Evolutionary conservation across 2,113 vertebrate genomes (phyloP), one percentile per base, ranked within the genome.

Genomic region (Ornithorhynchus anatinus): DNA sequence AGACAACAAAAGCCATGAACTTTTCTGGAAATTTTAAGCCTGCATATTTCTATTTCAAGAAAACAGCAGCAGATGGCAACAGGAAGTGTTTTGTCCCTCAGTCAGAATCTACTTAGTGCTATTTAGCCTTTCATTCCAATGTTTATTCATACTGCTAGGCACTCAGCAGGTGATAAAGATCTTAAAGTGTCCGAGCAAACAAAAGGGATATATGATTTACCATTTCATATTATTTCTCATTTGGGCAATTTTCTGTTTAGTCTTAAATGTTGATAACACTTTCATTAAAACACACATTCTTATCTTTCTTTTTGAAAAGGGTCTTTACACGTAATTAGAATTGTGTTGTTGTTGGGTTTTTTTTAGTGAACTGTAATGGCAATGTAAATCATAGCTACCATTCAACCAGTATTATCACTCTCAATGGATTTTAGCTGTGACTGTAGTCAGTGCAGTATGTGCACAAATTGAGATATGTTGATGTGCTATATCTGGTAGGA

Each of bases 1-100:
- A 3, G 0, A 22, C 37, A 80, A 73, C 23, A 61, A 63, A 19
- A 68, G 67, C 79, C 11, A 8, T 36, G 27, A 56, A 1, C 2
- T 50, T 66, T 65, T 68, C 60, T 47, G 43, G 14, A 48, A 60
- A 67, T 37, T 32, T 58, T 7, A 56, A 31, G 40, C 0, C 1
- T 39, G 32, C 10, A 15, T 2, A 2, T 20, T 77, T 79, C 58
- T 70, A 52, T 72, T 59, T 72, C 56, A 88, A 68, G 61, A 75
- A 36, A 36, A 52, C 13, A 52, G 48, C 25, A 74, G 39, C n/a
- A 39, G 29, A 37, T 23, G 48, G 29, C 25, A 10, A 19, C 0
- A 0, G 36, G 45, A 62, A 36, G 4, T 4, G 31, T 16, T 74
- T 35, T 29, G 43, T 69, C 50, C 51, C 0, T 14, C 50, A 59